These are phyloP conservation scores for Lymantria monacha DNA, from an alignment of 2,888 invertebrate genomes.

Conservation along the genomic window DNA sequence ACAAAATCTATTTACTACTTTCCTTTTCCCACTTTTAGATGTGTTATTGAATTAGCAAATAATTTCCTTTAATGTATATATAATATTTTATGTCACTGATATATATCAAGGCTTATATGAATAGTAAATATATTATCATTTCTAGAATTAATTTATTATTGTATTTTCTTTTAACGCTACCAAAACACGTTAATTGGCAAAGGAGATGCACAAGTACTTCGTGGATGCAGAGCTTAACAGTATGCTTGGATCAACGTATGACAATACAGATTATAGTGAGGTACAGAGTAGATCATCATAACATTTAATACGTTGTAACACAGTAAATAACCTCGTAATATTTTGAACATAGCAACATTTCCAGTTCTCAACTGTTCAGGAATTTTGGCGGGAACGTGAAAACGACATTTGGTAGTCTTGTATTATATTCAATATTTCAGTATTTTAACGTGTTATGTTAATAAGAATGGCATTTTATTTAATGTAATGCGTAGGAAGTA, in stretches of 20 bases:
- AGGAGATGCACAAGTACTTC: conserved; percentile 91
- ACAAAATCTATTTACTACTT: background rate
- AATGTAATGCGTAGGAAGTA: too few relatives aligned
- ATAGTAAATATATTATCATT: conserved; percentile 27
- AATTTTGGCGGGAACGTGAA: too few relatives aligned
- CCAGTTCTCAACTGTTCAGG: background rate
- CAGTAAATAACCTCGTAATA: background rate
- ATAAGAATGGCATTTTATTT: too few relatives aligned
- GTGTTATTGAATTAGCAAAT: background rate
- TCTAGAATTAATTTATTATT: conserved; percentile 61
- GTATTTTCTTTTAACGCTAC: conserved; percentile 77
- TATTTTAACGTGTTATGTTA: too few relatives aligned
- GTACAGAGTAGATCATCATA: conserved; percentile 53
- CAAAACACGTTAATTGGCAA: conserved; percentile 78
- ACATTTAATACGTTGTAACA: conserved; percentile 5
- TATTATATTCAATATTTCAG: too few relatives aligned
- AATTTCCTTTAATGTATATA: background rate
- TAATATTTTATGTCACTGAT: background rate
- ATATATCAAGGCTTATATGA: conserved; percentile 18
- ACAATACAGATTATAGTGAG: conserved; percentile 78
- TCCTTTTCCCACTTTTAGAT: background rate
- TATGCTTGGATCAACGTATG: conserved; percentile 85
- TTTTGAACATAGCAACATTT: background rate
- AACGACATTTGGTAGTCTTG: too few relatives aligned
- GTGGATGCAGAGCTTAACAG: conserved; percentile 91